Evolutionary conservation across 2,797 vertebrate genomes (phyloP).

Genomic region (Thripadectes ignobilis): DNA sequence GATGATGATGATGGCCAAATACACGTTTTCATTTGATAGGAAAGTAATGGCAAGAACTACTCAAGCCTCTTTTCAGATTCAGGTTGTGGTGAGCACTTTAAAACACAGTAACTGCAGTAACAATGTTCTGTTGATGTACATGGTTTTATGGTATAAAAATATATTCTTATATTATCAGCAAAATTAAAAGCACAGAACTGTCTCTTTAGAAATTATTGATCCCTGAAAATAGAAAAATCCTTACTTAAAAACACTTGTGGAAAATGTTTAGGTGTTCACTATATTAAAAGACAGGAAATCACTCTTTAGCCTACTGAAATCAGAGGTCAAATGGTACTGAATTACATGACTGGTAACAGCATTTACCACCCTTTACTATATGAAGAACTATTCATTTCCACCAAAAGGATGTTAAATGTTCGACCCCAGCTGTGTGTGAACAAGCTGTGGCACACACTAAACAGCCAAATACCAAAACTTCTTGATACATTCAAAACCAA

Average conservation of each 20-base stretch:
- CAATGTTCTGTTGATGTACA: neutral
- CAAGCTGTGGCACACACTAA: neutral
- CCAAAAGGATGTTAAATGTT: neutral
- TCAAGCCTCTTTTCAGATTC: neutral
- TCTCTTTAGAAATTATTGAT: neutral
- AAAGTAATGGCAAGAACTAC: neutral
- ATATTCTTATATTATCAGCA: neutral
- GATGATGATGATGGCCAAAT: neutral
- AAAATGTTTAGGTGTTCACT: neutral
- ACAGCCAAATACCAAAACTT: neutral
- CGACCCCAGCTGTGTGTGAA: neutral
- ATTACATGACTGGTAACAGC: neutral
- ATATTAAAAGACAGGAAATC: neutral
- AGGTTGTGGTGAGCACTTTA: neutral
- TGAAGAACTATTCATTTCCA: neutral
- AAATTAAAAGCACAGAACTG: neutral
- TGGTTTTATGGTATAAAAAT: neutral
- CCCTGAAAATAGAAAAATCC: neutral
- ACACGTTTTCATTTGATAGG: rapidly evolving
- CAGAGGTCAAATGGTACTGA: neutral
- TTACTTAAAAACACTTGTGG: neutral
- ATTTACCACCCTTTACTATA: neutral
- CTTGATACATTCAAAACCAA: neutral
- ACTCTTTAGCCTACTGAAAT: neutral
- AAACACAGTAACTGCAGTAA: neutral